These are phyloP conservation scores for Pristis pectinata DNA, from an alignment of 2,797 vertebrate species.

Conservation along the genomic window DNA sequence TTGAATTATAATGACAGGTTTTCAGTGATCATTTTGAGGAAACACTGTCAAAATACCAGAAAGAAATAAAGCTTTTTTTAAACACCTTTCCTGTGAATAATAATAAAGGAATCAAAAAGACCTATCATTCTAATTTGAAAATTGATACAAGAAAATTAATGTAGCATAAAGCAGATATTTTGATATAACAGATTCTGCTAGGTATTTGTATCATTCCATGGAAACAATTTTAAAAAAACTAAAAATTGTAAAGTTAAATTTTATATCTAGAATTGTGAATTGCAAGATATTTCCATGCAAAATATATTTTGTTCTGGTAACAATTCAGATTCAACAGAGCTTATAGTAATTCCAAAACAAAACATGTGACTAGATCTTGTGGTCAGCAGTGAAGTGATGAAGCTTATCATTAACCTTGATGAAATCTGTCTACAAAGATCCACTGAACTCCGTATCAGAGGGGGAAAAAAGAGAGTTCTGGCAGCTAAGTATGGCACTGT, in stretches of 20 bases:
- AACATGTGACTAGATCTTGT: too few species aligned
- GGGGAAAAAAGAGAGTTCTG: too few species aligned
- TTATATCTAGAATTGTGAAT: not conserved
- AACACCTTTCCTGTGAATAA: not conserved
- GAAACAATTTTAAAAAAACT: not conserved
- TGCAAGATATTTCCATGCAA: not conserved
- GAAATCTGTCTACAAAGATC: too few species aligned
- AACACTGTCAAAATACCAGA: not conserved
- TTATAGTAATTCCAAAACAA: not conserved
- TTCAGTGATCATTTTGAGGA: not conserved
- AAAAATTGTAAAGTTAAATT: constrained; percentile 1
- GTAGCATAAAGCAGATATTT: not conserved
- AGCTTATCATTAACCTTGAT: too few species aligned
- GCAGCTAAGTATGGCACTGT: too few species aligned
- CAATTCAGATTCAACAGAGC: not conserved
- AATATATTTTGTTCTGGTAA: not conserved
- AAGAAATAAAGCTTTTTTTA: not conserved
- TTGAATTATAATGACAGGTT: not conserved
- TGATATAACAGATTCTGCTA: not conserved
- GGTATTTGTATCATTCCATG: not conserved
- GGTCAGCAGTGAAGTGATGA: too few species aligned
- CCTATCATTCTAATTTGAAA: not conserved
- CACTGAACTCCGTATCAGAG: too few species aligned
- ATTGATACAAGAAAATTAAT: not conserved
- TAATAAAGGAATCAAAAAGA: not conserved